Percentiles rank a stretch among this genome's conserved stretches.
phyloP scores from a whole-genome alignment of 2,888 invertebrate species.

The Parnassius apollo region DNA sequence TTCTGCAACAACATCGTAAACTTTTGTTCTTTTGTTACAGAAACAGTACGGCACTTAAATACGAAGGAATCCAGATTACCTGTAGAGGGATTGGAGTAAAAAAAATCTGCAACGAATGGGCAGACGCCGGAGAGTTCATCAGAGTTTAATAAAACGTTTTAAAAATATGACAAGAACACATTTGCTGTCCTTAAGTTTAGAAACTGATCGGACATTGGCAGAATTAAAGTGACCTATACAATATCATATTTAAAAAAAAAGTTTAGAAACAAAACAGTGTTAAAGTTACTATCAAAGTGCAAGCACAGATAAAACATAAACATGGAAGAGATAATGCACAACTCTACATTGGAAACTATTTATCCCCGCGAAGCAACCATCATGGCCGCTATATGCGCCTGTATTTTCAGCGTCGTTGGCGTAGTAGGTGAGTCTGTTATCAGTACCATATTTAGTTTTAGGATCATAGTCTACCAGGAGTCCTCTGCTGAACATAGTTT shows the following conservation, averaged over 20 bases:
- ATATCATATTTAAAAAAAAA: too few species aligned
- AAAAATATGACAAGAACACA: not conserved
- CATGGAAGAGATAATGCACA: slow-evolving; percentile 46
- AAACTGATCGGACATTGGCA: not conserved
- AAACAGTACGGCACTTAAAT: not conserved
- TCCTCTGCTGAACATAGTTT: too few species aligned
- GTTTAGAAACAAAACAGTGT: slow-evolving; percentile 1
- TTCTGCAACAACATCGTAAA: slow-evolving; percentile 3
- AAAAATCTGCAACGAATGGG: not conserved
- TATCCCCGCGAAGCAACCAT: slow-evolving; percentile 89
- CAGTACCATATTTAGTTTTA: not conserved
- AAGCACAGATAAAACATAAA: slow-evolving; percentile 27
- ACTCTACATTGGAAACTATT: slow-evolving; percentile 47
- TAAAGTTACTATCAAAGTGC: slow-evolving; percentile 6
- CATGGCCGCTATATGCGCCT: slow-evolving; percentile 89
- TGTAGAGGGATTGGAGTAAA: not conserved
- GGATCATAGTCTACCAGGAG: too few species aligned
- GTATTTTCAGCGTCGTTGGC: slow-evolving; percentile 89
- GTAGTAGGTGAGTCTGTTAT: slow-evolving; percentile 84
- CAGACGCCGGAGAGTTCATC: not conserved
- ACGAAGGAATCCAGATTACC: slow-evolving; percentile 13
- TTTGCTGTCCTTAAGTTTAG: not conserved
- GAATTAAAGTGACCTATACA: too few species aligned
- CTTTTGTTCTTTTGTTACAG: slow-evolving; percentile 22
- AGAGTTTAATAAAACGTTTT: not conserved